Base-by-base conservation (phyloP, 2,113 vertebrate genomes). In the Chascanopsetta lugubris region DNA sequence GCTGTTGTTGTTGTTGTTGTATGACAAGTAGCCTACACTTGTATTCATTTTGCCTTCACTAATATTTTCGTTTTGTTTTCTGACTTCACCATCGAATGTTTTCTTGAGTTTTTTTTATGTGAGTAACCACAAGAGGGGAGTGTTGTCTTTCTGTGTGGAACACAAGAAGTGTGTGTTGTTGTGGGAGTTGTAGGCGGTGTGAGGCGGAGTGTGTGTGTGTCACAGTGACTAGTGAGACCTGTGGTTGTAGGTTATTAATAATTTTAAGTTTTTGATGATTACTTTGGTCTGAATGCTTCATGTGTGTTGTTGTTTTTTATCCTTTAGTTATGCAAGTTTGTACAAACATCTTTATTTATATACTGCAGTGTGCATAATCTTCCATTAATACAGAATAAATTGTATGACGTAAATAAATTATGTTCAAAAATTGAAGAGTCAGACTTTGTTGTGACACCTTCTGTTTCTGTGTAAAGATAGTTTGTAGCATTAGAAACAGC, bases 331-430 rank as follows among this genome's bases (percentile, higher is more conserved):
- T 89, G 85, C 90, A 93, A 74, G 95, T 94, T 92, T 97, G 95
- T 97, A 95, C 93, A 95, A 94, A 87, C 94, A 69, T 87, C 93
- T 93, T 94, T 93, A 97, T 97, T 99, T 99, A 97, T 96, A 95
- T 96, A 95, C 94, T 95, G 94, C 79, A 40, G 80, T 90, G 77
- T 91, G 94, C 89, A 91, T 94, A 95, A 93, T 94, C 93, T 90
- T 93, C 90, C 93, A 87, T 90, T 94, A 93, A 94, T 84, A 93
- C 93, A 94, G 89, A 92, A 93, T 85, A 65, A 95, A 93, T 93
- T 94, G 94, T 96, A 95, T 94, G 92, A 94, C 96, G 95, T 97
- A 96, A 97, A 98, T 98, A 98, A 97, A 93, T 92, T 72, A 92
- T 96, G 95, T 96, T 96, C 94, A 96, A 94, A 94, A 92, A 93